These are phyloP conservation scores for Eumeta japonica DNA, from an alignment of 1,140 invertebrate genomes.

Conservation along the genomic window DNA sequence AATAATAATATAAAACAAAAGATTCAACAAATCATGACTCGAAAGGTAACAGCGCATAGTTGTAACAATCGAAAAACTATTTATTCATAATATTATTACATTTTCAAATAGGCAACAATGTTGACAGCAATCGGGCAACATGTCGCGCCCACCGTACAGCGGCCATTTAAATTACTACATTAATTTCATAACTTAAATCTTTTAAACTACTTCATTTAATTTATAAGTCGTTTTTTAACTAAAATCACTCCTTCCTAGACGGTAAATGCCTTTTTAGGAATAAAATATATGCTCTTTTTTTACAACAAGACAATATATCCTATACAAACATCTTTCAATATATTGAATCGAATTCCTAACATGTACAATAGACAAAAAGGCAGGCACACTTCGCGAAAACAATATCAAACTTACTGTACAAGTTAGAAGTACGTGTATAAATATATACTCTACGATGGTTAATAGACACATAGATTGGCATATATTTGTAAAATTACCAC, in stretches of 20 bases:
- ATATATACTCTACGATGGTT: too few species aligned
- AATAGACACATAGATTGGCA: too few species aligned
- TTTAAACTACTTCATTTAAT: slow-evolving; percentile 40
- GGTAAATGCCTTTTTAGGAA: slow-evolving; percentile 56
- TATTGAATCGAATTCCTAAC: too few species aligned
- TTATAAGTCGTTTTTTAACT: slow-evolving; percentile 38
- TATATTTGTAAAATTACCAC: too few species aligned
- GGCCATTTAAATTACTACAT: slow-evolving; percentile 12
- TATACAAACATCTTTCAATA: too few species aligned
- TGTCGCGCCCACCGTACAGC: too few species aligned
- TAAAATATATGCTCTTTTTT: too few species aligned
- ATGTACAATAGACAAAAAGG: too few species aligned
- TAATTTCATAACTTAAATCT: slow-evolving; percentile 39
- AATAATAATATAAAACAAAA: slow-evolving; percentile 53
- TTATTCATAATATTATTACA: slow-evolving; percentile 49
- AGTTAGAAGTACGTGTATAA: too few species aligned
- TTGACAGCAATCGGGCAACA: too few species aligned
- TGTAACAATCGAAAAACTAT: slow-evolving; percentile 53
- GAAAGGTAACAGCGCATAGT: slow-evolving; percentile 49
- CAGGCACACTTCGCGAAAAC: slow-evolving; percentile 36
- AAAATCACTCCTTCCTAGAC: slow-evolving; percentile 49
- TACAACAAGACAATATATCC: too few species aligned
- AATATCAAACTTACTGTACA: slow-evolving; percentile 22
- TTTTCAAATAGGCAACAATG: slow-evolving; percentile 42
- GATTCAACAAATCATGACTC: slow-evolving; percentile 56